Conservation (phyloP, 2,888 invertebrate genomes). For the Beris morrisii region DNA sequence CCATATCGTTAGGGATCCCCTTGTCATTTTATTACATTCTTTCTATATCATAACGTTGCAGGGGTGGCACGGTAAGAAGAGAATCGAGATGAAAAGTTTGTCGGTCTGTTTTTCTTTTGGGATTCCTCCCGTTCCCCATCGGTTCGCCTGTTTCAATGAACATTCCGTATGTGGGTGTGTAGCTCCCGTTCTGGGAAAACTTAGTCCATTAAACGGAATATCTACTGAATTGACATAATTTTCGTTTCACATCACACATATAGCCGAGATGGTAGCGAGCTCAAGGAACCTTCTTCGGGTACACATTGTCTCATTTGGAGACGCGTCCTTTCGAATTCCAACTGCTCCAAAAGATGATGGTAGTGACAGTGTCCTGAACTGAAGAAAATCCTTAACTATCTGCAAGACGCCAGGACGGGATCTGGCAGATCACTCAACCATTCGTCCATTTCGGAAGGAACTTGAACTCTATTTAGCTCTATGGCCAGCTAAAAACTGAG, state of each 20-base stretch:
- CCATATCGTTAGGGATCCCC: neutral
- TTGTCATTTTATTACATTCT: slow-evolving; percentile 32
- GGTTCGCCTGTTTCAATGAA: neutral
- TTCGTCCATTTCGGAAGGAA: too few species aligned
- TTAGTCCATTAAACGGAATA: slow-evolving; percentile 34
- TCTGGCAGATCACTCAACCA: too few species aligned
- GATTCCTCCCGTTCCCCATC: too few species aligned
- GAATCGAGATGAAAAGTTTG: slow-evolving; percentile 30
- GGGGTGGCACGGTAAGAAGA: slow-evolving; percentile 9
- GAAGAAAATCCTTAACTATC: too few species aligned
- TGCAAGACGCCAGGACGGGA: too few species aligned
- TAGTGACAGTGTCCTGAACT: too few species aligned
- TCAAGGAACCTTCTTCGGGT: neutral
- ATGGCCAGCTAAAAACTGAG: too few species aligned
- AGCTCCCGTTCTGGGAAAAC: slow-evolving; percentile 27
- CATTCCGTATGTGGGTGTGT: slow-evolving; percentile 4
- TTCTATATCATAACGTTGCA: slow-evolving; percentile 25
- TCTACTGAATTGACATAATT: slow-evolving; percentile 33
- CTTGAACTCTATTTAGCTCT: too few species aligned
- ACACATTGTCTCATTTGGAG: too few species aligned
- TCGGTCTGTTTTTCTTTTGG: too few species aligned
- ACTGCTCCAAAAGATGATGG: too few species aligned
- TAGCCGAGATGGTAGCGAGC: slow-evolving; percentile 3
- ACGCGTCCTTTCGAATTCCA: too few species aligned
- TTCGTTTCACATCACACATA: slow-evolving; percentile 33